Evolutionary conservation across 2,113 vertebrate genomes (phyloP).

Genomic region (Seriola quinqueradiata): DNA sequence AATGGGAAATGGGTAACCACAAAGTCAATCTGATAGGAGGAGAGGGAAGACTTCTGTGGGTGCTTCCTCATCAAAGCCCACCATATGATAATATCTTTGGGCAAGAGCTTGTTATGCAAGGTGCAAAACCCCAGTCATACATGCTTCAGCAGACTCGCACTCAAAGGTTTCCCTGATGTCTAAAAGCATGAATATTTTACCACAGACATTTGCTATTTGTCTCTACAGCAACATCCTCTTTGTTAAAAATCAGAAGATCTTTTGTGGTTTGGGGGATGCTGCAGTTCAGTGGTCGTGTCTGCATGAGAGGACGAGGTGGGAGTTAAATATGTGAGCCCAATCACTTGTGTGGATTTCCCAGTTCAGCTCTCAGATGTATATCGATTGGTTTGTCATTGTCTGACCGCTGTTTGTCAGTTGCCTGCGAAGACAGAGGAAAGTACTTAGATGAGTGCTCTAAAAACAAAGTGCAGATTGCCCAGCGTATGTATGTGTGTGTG

Average conservation of each 20-base stretch:
- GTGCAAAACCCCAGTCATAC: conserved; percentile 12
- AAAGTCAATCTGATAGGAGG: conserved; percentile 47
- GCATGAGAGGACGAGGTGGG: background rate
- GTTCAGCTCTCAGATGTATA: conserved; percentile 40
- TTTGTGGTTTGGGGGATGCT: background rate
- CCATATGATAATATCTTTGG: conserved; percentile 51
- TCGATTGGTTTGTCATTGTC: conserved; percentile 61
- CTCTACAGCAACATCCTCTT: background rate
- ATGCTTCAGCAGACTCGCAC: background rate
- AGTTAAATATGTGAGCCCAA: conserved; percentile 25
- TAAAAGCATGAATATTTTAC: background rate
- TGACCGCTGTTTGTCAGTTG: conserved; percentile 23
- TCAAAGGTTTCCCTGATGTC: background rate
- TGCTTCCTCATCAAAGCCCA: conserved; percentile 37
- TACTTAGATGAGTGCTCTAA: background rate
- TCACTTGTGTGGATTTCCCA: conserved; percentile 38
- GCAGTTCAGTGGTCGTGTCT: background rate
- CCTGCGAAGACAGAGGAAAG: conserved; percentile 5
- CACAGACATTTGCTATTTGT: background rate
- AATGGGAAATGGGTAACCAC: conserved; percentile 51
- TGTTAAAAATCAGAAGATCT: background rate
- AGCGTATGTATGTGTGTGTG: background rate
- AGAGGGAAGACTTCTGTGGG: conserved; percentile 18
- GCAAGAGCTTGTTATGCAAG: conserved; percentile 47
- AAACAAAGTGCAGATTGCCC: conserved; percentile 1